Evolutionary conservation across 2,888 invertebrate species (phyloP).

Genomic region (Clanis bilineata): DNA sequence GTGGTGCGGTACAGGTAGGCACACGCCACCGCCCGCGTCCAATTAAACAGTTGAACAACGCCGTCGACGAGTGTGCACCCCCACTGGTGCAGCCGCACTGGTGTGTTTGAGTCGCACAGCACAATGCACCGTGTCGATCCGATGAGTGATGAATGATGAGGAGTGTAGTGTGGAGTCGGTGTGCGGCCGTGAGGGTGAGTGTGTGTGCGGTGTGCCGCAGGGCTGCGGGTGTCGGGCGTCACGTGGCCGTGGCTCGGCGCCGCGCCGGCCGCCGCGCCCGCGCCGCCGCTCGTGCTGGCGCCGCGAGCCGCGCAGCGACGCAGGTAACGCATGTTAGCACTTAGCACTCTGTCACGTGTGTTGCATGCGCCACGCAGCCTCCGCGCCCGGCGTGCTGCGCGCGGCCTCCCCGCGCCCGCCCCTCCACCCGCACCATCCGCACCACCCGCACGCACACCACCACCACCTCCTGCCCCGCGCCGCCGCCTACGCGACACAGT

Average conservation of each 20-base stretch:
- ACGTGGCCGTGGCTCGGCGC: conserved; percentile 89
- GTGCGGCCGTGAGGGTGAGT: conserved; percentile 30
- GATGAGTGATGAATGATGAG: too few species aligned
- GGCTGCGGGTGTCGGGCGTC: conserved; percentile 89
- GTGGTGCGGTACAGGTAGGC: background rate
- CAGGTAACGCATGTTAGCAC: conserved; percentile 81
- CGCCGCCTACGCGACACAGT: conserved; percentile 87
- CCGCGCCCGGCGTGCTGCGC: conserved; percentile 88
- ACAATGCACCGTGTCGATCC: background rate
- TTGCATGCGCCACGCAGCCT: conserved; percentile 79
- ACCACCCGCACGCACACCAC: conserved; percentile 80
- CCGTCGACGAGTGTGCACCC: too few species aligned
- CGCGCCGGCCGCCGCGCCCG: conserved; percentile 82
- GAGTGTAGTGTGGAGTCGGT: background rate
- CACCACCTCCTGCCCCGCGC: conserved; percentile 88
- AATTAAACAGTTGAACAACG: background rate
- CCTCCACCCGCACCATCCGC: conserved; percentile 84
- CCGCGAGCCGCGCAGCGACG: conserved; percentile 88
- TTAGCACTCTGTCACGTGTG: conserved; percentile 60
- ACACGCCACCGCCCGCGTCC: background rate
- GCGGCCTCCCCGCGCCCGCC: conserved; percentile 86
- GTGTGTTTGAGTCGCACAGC: background rate
- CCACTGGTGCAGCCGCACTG: background rate
- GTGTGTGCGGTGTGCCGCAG: conserved; percentile 86
- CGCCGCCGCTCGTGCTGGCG: conserved; percentile 87